Conservation (phyloP, 2,113 vertebrate species). For the Hiodon alosoides region DNA sequence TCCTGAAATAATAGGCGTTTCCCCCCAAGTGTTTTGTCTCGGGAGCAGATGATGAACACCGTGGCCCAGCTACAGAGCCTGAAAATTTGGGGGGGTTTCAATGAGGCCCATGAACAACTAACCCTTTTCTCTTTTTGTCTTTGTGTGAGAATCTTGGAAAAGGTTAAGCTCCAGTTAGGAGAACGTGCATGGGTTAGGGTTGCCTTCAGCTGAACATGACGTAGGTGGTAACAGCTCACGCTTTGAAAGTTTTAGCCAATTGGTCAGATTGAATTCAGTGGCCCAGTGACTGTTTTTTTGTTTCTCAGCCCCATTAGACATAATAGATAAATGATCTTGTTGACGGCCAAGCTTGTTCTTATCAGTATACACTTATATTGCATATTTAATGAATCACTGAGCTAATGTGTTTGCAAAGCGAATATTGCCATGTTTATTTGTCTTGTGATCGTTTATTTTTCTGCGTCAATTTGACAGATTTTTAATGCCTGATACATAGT, state of each 20-base stretch:
- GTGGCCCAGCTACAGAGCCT: neutral
- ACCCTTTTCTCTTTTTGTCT: too few relatives aligned
- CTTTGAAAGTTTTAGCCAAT: too few relatives aligned
- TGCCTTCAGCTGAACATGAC: too few relatives aligned
- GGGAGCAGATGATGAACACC: neutral
- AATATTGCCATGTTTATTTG: neutral
- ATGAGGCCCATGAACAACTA: too few relatives aligned
- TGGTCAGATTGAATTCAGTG: too few relatives aligned
- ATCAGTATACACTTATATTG: slow-evolving; percentile 10
- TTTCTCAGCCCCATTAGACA: neutral
- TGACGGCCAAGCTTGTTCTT: slow-evolving; percentile 3
- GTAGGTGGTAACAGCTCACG: too few relatives aligned
- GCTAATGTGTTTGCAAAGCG: slow-evolving; percentile 5
- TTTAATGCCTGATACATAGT: neutral
- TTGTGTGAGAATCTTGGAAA: too few relatives aligned
- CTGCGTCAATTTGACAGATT: neutral
- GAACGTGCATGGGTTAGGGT: too few relatives aligned
- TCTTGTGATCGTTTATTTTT: neutral
- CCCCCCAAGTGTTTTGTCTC: neutral
- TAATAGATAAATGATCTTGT: slow-evolving; percentile 1
- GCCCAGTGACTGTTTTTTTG: too few relatives aligned
- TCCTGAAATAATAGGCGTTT: neutral
- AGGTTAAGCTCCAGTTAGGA: too few relatives aligned
- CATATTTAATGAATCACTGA: slow-evolving; percentile 11
- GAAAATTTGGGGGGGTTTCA: too few relatives aligned